Evolutionary conservation across 2,888 invertebrate genomes (phyloP).

Genomic region (Lasioglossum vierecki): DNA sequence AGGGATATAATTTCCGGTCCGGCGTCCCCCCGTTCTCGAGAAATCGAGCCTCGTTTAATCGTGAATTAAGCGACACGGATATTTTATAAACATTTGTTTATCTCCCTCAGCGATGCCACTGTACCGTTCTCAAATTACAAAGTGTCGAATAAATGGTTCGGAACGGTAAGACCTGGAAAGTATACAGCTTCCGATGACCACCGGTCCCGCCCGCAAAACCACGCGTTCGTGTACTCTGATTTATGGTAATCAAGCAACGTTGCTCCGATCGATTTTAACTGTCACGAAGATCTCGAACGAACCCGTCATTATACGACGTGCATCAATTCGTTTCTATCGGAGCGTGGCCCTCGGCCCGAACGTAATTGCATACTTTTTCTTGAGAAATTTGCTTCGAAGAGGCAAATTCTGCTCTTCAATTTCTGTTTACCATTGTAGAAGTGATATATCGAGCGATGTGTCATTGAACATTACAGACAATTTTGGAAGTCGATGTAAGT

Average conservation of each 20-base stretch:
- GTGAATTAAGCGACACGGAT: constrained; percentile 19
- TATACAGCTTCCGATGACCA: background rate
- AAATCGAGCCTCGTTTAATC: constrained; percentile 36
- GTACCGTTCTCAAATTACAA: background rate
- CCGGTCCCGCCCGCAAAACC: constrained; percentile 4
- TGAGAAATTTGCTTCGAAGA: background rate
- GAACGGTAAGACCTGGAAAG: constrained; percentile 2
- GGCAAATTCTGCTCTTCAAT: too few species aligned
- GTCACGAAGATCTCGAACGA: constrained; percentile 2
- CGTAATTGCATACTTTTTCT: background rate
- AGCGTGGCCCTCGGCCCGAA: background rate
- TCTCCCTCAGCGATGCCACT: background rate
- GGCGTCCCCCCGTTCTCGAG: constrained; percentile 31
- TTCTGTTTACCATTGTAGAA: too few species aligned
- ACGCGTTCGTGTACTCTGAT: background rate
- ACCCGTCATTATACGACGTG: constrained; percentile 10
- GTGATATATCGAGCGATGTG: too few species aligned
- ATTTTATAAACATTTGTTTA: background rate
- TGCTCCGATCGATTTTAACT: background rate
- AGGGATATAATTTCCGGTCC: constrained; percentile 38
- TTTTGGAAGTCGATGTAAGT: background rate
- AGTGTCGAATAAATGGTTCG: background rate
- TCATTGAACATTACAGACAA: too few species aligned
- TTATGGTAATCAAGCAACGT: constrained; percentile 19
- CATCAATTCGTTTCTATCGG: background rate